A percentile compares a stretch with the other conserved stretches of the same genome.
Conservation (phyloP, 2,797 vertebrate species). For the Monodelphis domestica region DNA sequence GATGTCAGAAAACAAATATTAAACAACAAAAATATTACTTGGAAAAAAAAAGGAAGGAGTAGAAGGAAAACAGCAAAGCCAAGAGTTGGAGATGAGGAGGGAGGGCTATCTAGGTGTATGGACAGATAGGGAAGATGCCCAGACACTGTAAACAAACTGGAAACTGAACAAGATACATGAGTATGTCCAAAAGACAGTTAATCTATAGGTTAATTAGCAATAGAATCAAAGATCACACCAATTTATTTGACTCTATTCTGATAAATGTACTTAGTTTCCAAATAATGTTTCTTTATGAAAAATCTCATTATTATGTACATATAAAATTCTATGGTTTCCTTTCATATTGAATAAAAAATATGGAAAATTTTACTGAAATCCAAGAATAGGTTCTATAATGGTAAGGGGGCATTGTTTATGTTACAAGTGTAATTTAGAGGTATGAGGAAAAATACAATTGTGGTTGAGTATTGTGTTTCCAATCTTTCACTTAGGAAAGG, state of each 20-base stretch:
- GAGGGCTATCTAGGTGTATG: not conserved
- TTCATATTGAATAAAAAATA: not conserved
- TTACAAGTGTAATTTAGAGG: not conserved
- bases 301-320: not conserved
- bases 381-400: not conserved
- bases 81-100: not conserved
- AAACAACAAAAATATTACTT: no score
- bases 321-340: not conserved
- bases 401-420: not conserved
- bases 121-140: not conserved
- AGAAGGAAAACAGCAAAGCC: not conserved
- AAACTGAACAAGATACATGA: not conserved
- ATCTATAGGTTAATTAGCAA: not conserved
- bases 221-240: not conserved
- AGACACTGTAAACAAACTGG: not conserved
- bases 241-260: not conserved
- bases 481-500: not conserved
- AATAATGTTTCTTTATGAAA: not conserved
- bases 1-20: no score
- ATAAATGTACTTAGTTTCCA: not conserved
- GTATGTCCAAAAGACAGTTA: not conserved
- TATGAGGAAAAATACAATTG: not conserved
- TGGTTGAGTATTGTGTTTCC: not conserved
- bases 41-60: no score
- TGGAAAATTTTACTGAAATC: not conserved